A percentile compares a stretch with the other conserved stretches of the same genome.
Conservation (phyloP, 2,888 invertebrate genomes). For the Microplitis deprimator region DNA sequence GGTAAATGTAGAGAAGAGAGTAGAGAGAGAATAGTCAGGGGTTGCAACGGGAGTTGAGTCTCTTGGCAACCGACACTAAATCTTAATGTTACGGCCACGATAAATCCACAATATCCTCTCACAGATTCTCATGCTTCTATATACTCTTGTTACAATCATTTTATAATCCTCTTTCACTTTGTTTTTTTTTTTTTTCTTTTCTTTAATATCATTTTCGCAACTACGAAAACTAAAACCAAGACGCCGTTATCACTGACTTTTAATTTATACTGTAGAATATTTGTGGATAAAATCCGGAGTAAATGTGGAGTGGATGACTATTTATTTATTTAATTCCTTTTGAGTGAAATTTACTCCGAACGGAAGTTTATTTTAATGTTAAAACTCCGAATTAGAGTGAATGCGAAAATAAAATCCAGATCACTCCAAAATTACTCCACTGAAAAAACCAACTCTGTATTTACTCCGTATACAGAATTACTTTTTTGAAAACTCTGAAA, state of each 20-base stretch:
- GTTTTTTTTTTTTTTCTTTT: slow-evolving; percentile 11
- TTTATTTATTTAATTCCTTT: too few relatives aligned
- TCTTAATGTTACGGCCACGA: slow-evolving; percentile 53
- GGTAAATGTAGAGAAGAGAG: slow-evolving; percentile 5
- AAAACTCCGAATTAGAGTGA: too few relatives aligned
- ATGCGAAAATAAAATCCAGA: too few relatives aligned
- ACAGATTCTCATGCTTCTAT: slow-evolving; percentile 33
- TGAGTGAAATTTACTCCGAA: too few relatives aligned
- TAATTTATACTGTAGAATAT: neutral
- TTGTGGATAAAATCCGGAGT: too few relatives aligned
- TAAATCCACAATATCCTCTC: slow-evolving; percentile 49
- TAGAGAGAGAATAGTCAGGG: slow-evolving; percentile 4
- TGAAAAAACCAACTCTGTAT: too few relatives aligned
- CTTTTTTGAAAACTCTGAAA: too few relatives aligned
- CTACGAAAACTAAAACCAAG: neutral
- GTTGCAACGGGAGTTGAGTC: slow-evolving; percentile 40
- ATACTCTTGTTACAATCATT: slow-evolving; percentile 27
- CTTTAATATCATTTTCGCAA: slow-evolving; percentile 13
- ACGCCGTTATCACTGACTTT: neutral
- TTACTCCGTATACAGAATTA: too few relatives aligned
- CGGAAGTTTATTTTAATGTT: too few relatives aligned
- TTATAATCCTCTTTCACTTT: slow-evolving; percentile 26
- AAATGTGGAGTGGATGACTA: too few relatives aligned
- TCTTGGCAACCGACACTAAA: slow-evolving; percentile 53
- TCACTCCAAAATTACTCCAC: too few relatives aligned